phyloP scores from a whole-genome alignment of 2,888 invertebrate genomes.

The Nemurella pictetii region DNA sequence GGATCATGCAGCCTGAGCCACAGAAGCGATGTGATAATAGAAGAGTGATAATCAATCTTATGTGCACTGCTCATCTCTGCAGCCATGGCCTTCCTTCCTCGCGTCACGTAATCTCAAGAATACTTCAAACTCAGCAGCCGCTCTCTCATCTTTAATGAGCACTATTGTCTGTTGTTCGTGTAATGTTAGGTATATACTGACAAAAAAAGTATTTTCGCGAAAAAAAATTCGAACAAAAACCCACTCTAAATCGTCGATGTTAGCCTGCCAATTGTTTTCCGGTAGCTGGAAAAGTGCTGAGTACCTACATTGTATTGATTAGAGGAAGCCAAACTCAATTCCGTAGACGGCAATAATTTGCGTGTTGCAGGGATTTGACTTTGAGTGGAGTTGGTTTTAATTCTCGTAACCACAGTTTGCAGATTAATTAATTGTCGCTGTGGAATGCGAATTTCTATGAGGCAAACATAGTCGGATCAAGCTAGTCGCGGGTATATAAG shows the following conservation, averaged over 20 bases:
- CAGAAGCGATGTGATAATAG: background rate
- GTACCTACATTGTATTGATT: background rate
- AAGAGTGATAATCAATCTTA: background rate
- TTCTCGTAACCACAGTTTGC: background rate
- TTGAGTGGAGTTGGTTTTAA: background rate
- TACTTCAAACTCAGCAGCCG: background rate
- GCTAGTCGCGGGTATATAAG: too few relatives aligned
- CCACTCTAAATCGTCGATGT: background rate
- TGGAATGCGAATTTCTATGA: background rate
- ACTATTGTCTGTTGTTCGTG: background rate
- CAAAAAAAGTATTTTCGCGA: background rate
- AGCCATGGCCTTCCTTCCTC: background rate
- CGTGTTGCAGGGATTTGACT: background rate
- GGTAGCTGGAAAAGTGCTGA: background rate
- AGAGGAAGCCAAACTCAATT: background rate
- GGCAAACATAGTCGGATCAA: background rate
- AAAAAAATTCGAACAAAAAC: background rate
- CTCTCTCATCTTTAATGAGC: background rate
- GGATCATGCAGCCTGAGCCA: background rate
- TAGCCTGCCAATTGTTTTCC: background rate
- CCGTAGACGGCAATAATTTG: background rate
- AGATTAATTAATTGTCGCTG: background rate
- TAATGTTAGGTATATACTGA: too few relatives aligned
- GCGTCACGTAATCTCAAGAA: background rate
- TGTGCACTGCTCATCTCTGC: background rate